Percentiles rank a stretch among this genome's conserved stretches.
These are phyloP conservation scores for Himalopsyche tibetana DNA, from an alignment of 2,888 invertebrate genomes.

Conservation along the genomic window DNA sequence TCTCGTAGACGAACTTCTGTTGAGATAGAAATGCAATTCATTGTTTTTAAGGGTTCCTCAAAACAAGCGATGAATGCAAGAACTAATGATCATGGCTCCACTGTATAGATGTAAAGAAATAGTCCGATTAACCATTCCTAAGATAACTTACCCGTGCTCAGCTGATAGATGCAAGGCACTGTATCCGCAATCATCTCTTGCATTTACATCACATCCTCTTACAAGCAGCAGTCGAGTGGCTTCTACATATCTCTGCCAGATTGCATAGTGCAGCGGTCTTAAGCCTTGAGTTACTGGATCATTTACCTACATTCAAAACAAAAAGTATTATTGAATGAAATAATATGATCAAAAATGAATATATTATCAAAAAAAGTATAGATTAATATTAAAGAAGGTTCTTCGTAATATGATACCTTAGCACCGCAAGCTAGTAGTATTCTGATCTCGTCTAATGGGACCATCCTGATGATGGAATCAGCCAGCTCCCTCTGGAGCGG, in stretches of 20 bases:
- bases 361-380: too few species aligned
- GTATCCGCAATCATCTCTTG: constrained; percentile 92
- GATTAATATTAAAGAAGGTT: too few species aligned
- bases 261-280: constrained; percentile 93
- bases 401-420: constrained; percentile 74
- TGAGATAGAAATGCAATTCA: too few species aligned
- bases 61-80: too few species aligned
- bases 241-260: constrained; percentile 89
- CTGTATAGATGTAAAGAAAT: too few species aligned
- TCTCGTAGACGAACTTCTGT: too few species aligned
- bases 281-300: constrained; percentile 91
- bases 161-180: constrained; percentile 94
- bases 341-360: too few species aligned
- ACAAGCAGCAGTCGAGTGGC: constrained; percentile 89
- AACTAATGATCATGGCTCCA: too few species aligned
- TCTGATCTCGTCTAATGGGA: constrained; percentile 90
- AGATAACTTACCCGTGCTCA: constrained; percentile 83
- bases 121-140: too few species aligned
- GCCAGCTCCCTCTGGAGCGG: constrained; percentile 90
- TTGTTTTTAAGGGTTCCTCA: too few species aligned
- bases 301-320: constrained; percentile 70
- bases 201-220: constrained; percentile 88
- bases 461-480: constrained; percentile 92
- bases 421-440: constrained; percentile 92
- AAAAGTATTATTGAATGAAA: not conserved